Base-by-base conservation (phyloP, 2,113 vertebrate species). In the Cheilinus undulatus region DNA sequence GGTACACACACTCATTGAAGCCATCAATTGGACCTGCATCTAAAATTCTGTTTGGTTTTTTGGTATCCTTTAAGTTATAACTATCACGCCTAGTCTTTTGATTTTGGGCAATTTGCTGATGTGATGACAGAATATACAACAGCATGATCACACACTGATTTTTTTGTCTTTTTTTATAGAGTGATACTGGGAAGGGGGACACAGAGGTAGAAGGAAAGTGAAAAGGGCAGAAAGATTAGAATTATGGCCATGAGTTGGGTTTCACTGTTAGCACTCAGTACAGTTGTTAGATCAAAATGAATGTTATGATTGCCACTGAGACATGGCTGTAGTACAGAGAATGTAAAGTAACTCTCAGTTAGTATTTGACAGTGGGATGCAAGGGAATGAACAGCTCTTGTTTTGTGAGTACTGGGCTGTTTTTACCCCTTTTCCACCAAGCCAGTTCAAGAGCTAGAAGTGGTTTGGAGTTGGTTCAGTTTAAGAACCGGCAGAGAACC, bases 301-400 rank as follows among this genome's bases (percentile, higher is more conserved):
- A 88, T 82, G 83, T 82, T 49, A 65, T 80, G 82, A 89, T 65
- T 74, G 67, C 80, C 84, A 86, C 74, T 58, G 67, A 68, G 73
- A 89, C 78, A 68, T 46, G 66, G 72, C 76, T 67, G 64, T 38
- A 76, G 59, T 69, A 48, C 63, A 78, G 80, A 82, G 42, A 52
- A 76, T 63, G 76, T 76, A 75, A 50, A 76, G 42, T 78, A 60
- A 67, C 27, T 50, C 77, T 69, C 19, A 30, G 80, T 91, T 89
- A 91, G 86, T 90, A 80, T 57, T 76, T 59, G 84, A 89, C 86
- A 84, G 85, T 77, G 73, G 63, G 83, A 90, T 85, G 83, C 74
- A 81, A 87, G 88, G 92, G 90, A 93, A 92, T 91, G 89, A 91
- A 87, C 86, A 91, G 93, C 83, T 71, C 71, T 65, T 62, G 49